Conservation (phyloP, 2,888 invertebrate genomes). For the Hecatera dysodea region DNA sequence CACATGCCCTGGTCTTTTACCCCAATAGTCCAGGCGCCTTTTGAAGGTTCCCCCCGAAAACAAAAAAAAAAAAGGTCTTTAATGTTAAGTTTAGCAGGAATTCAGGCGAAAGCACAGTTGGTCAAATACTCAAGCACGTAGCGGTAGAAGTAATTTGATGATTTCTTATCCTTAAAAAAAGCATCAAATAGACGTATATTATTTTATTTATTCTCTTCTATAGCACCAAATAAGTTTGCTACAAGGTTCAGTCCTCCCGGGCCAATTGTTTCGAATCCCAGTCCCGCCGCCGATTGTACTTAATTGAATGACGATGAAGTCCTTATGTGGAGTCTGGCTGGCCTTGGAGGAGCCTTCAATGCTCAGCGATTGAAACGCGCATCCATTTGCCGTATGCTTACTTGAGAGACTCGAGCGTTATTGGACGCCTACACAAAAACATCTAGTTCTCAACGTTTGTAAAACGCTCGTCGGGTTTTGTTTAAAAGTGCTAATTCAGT, state of each 20-base stretch:
- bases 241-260: conserved; percentile 47
- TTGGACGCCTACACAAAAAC: conserved; percentile 41
- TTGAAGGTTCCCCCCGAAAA: too few species aligned
- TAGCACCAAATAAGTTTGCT: conserved; percentile 14
- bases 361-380: conserved; percentile 59
- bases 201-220: conserved; percentile 6
- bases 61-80: too few species aligned
- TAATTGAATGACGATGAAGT: conserved; percentile 78
- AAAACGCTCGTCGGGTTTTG: too few species aligned
- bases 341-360: conserved; percentile 75
- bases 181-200: neutral
- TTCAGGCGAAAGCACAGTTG: too few species aligned
- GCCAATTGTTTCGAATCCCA: conserved; percentile 58
- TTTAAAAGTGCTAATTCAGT: conserved; percentile 6
- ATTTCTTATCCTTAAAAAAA: too few species aligned
- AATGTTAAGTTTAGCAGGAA: too few species aligned
- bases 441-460: conserved; percentile 30
- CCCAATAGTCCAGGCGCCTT: too few species aligned
- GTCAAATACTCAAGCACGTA: too few species aligned
- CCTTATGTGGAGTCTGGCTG: conserved; percentile 77
- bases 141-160: too few species aligned
- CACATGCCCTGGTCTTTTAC: too few species aligned
- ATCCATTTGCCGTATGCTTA: conserved; percentile 51
- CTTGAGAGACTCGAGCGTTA: conserved; percentile 47
- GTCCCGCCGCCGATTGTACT: conserved; percentile 70